Evolutionary conservation across 2,797 vertebrate genomes (phyloP).

Genomic region (Cryptoblepharus egeriae): DNA sequence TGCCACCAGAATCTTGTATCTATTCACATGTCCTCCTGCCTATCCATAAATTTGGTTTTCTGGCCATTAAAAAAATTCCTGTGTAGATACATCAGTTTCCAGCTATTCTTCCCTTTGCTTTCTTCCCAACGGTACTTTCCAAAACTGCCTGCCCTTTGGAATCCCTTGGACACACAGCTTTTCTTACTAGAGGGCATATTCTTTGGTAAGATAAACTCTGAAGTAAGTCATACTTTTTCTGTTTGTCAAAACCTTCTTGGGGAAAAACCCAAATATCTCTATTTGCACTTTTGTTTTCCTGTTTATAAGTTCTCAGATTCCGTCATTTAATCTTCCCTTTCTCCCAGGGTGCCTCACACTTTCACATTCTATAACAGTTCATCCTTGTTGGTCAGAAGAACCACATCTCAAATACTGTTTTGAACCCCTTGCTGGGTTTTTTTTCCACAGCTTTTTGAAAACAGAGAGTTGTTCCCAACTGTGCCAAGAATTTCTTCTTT

Average conservation of each 20-base stretch:
- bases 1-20: not conserved
- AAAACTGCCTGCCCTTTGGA: not conserved
- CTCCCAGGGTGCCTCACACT: conserved; percentile 18
- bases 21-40: not conserved
- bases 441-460: conserved; percentile 5
- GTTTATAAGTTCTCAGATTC: conserved; percentile 16
- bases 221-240: no score
- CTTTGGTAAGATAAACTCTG: no score
- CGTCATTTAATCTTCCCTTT: conserved; percentile 28
- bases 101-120: not conserved
- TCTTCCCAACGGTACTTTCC: not conserved
- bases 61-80: conserved; percentile 19
- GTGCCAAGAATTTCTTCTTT: not conserved
- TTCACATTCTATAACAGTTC: conserved; percentile 8
- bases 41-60: not conserved
- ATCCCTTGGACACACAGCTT: not conserved
- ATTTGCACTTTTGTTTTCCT: conserved; percentile 9
- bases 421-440: not conserved
- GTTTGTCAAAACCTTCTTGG: conserved; percentile 29
- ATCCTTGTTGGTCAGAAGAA: conserved; percentile 25
- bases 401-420: not conserved
- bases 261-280: conserved; percentile 2
- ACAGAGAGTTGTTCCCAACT: not conserved
- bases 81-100: not conserved
- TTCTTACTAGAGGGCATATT: not conserved